Evolutionary conservation across 2,888 invertebrate species (phyloP), one percentile per base, ranked within the genome.

Genomic region (Dynastes tityus): DNA sequence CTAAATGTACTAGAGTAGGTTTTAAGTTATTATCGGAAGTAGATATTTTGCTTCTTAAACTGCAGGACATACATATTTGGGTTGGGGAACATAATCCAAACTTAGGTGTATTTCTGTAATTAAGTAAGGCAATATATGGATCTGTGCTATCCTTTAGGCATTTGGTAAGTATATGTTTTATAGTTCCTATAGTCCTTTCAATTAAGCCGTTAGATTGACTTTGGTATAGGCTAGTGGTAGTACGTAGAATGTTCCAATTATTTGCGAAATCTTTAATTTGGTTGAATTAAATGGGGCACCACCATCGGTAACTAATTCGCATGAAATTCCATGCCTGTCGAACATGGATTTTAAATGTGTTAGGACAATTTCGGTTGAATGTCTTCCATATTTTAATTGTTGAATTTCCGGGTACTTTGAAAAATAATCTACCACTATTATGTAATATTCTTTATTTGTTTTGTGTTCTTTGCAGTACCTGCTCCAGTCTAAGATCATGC

Each of bases 191-290:
- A 32, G 70, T 61, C 53, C 81, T 70, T 77, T 82, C 80, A n/a
- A 80, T 79, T 27, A 82, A 67, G 9, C 82, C 82, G 70, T 83
- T 83, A 16, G 82, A 82, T 67, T 81, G 78, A 8, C 78, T 78
- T 13, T 81, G 55, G 63, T 80, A 80, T 11, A 82, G 81, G 70
- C 76, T 80, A 2, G 81, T 80, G 9, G 78, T 81, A 9, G 77
- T 78, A 64, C 81, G 82, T 6, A 80, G 37, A 68, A 81, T 80
- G n/a, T 79, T 63, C 78, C 80, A 82, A 11, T 70, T 73, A 2
- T 78, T 45, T 79, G 61, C 76, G 79, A 81, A 82, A 2, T 61
- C 53, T 65, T 77, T 77, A 71, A 83, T 82, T 27, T 16, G 16
- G 75, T 51, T n/a, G 79, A 80, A 63, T 64, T 79, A 76, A 73